A percentile compares a stretch with the other conserved stretches of the same genome.
Conservation (phyloP, 2,797 vertebrate genomes). For the Pyrocephalus nanus region DNA sequence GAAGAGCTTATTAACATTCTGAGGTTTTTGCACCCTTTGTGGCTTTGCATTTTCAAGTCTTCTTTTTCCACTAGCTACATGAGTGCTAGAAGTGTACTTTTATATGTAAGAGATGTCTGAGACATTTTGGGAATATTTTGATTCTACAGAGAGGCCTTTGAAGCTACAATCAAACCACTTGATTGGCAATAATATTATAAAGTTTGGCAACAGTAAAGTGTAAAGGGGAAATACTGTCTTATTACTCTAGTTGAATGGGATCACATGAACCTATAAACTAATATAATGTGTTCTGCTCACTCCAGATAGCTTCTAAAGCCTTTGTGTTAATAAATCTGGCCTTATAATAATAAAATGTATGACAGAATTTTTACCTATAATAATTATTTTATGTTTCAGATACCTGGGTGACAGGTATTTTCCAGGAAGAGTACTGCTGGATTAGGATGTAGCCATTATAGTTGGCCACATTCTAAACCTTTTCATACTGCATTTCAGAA, state of each 20-base stretch:
- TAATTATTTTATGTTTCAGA: conserved; percentile 20
- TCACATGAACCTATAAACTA: background rate
- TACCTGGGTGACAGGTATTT: background rate
- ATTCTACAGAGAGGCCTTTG: conserved; percentile 1
- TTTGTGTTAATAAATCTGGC: conserved; percentile 9
- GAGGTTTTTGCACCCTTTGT: background rate
- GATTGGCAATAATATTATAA: background rate
- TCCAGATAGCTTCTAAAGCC: conserved; percentile 10
- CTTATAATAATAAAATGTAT: background rate
- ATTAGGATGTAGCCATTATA: background rate
- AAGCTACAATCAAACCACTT: background rate
- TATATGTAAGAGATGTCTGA: background rate
- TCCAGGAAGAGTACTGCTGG: background rate
- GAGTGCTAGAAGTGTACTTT: background rate
- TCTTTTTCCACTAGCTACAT: background rate
- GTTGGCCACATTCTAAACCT: background rate
- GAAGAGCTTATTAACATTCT: background rate
- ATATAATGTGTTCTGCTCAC: background rate
- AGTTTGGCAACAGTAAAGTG: background rate
- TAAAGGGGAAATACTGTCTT: background rate
- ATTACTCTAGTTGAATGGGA: background rate
- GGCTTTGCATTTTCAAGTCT: background rate
- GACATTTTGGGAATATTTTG: background rate
- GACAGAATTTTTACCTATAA: background rate
- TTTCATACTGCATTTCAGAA: background rate